Evolutionary conservation across 2,797 vertebrate genomes (phyloP).

Genomic region (Schizopygopsis malacanthus): DNA sequence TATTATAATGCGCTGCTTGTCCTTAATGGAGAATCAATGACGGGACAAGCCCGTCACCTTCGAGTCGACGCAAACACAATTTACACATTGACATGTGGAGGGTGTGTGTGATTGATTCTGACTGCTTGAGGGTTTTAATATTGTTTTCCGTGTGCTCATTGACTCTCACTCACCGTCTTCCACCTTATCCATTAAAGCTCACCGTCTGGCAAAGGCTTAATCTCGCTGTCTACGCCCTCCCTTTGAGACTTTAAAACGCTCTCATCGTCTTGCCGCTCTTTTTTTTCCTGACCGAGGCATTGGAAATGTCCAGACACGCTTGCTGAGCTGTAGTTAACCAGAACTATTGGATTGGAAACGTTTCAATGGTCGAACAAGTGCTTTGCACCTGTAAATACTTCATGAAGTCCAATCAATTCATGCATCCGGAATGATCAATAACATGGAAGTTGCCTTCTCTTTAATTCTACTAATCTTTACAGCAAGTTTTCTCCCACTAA

Average conservation of each 20-base stretch:
- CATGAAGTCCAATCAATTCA: conserved; percentile 32
- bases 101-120: conserved; percentile 78
- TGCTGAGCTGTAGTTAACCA: conserved; percentile 34
- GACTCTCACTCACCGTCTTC: conserved; percentile 74
- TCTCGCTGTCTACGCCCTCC: conserved; percentile 60
- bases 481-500: background rate
- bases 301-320: conserved; percentile 28
- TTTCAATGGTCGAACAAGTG: conserved; percentile 18
- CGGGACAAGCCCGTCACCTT: conserved; percentile 74
- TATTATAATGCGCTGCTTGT: conserved; percentile 80
- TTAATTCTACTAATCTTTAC: background rate
- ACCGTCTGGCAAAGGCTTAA: conserved; percentile 55
- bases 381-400: conserved; percentile 30
- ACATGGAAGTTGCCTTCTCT: background rate
- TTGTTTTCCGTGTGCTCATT: conserved; percentile 76
- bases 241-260: conserved; percentile 46
- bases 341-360: background rate
- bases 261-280: background rate
- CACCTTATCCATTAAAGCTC: conserved; percentile 76
- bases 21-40: conserved; percentile 84
- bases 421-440: conserved; percentile 7
- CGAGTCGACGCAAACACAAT: conserved; percentile 78
- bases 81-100: conserved; percentile 79
- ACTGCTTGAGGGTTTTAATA: conserved; percentile 79
- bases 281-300: conserved; percentile 15